These are phyloP conservation scores for Amphiprion ocellaris DNA, from an alignment of 2,113 vertebrate genomes.

Conservation along the genomic window DNA sequence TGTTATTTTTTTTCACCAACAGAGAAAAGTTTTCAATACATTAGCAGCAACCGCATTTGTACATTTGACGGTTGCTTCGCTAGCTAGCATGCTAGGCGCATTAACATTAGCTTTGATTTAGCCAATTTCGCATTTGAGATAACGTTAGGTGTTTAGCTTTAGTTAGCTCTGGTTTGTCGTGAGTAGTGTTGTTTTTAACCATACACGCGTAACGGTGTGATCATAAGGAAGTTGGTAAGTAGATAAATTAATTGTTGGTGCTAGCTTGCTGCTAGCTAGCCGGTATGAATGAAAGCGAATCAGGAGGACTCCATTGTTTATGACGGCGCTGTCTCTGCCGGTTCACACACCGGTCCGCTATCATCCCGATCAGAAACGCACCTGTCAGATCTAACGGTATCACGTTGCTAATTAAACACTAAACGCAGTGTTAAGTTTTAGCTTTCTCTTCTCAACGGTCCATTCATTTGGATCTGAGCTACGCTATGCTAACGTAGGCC, in stretches of 20 bases:
- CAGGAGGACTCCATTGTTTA: conserved; percentile 38
- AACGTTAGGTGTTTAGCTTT: background rate
- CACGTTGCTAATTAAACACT: background rate
- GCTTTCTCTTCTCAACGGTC: accelerated
- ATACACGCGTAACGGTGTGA: accelerated
- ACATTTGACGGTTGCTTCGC: background rate
- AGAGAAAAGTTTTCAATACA: background rate
- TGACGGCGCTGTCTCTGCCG: background rate
- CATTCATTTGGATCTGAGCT: background rate
- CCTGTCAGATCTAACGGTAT: background rate
- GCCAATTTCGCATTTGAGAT: background rate
- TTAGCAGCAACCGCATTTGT: background rate
- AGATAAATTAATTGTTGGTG: background rate
- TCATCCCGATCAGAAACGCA: background rate
- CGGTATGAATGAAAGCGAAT: conserved; percentile 38
- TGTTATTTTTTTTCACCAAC: background rate
- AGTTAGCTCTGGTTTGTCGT: background rate
- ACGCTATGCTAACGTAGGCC: conserved; percentile 24
- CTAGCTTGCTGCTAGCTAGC: conserved; percentile 45
- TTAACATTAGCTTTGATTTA: conserved; percentile 21
- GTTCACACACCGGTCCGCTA: background rate
- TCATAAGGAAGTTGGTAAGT: background rate
- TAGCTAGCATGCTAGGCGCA: conserved; percentile 24
- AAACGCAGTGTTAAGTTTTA: background rate
- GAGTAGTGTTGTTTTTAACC: background rate